Percentiles rank a stretch among this genome's conserved stretches.
These are phyloP conservation scores for Resseliella maxima DNA, from an alignment of 2,888 invertebrate genomes.

Conservation along the genomic window DNA sequence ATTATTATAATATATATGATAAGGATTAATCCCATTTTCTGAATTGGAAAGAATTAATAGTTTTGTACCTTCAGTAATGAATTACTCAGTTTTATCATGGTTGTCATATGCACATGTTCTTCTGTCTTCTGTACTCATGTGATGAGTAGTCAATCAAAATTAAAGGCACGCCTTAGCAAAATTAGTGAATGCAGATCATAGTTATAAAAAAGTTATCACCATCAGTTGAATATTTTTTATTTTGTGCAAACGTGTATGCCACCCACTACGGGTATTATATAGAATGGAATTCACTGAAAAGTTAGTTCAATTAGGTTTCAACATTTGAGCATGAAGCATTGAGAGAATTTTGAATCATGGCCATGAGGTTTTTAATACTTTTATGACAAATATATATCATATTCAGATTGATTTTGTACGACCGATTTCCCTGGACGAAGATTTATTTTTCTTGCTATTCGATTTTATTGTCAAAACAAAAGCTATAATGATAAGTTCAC, in stretches of 20 bases:
- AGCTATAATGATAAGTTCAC: slow-evolving; percentile 36
- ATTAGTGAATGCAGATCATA: neutral
- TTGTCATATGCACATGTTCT: slow-evolving; percentile 37
- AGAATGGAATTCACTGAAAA: neutral
- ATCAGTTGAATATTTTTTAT: neutral
- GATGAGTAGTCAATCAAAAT: slow-evolving; percentile 20
- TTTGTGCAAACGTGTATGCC: neutral
- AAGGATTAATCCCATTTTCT: neutral
- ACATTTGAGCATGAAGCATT: neutral
- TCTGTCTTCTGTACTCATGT: neutral
- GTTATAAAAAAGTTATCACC: neutral
- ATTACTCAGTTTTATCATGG: slow-evolving; percentile 35
- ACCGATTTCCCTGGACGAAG: neutral
- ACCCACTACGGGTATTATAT: neutral
- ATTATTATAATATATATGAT: neutral
- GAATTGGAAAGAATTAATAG: neutral
- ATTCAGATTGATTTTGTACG: neutral
- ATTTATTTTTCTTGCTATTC: slow-evolving; percentile 23
- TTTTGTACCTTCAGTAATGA: neutral
- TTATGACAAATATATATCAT: slow-evolving; percentile 46
- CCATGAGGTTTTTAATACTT: slow-evolving; percentile 27
- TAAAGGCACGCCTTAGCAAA: neutral
- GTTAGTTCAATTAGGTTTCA: neutral
- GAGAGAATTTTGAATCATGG: neutral
- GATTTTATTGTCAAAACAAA: slow-evolving; percentile 47